These are phyloP conservation scores for Hypsibius dujardini DNA, from an alignment of 1,140 invertebrate species.

Conservation along the genomic window DNA sequence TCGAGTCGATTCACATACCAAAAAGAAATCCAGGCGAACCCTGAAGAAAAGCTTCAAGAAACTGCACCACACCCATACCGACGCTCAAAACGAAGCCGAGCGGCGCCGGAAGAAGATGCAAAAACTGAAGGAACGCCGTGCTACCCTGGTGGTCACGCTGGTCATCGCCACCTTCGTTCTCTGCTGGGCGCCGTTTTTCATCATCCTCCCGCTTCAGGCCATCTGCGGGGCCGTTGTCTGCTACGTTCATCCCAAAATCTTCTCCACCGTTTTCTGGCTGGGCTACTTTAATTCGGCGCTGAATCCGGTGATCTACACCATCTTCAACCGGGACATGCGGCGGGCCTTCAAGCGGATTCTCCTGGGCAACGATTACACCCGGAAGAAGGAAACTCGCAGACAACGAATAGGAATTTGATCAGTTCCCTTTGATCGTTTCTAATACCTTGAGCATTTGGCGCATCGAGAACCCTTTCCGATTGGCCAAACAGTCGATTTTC, in stretches of 20 bases:
- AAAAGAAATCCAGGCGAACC: slow-evolving; percentile 19
- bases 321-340: slow-evolving; percentile 96
- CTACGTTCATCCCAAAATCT: slow-evolving; percentile 56
- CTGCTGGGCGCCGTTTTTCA: slow-evolving; percentile 95
- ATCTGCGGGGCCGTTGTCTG: slow-evolving; percentile 52
- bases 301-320: slow-evolving; percentile 94
- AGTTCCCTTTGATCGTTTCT: no score
- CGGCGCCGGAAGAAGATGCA: slow-evolving; percentile 79
- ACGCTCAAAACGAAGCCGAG: slow-evolving; percentile 50
- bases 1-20: neutral
- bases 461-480: no score
- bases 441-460: no score
- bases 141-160: slow-evolving; percentile 83
- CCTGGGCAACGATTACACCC: slow-evolving; percentile 34
- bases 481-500: no score
- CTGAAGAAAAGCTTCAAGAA: slow-evolving; percentile 26
- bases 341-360: slow-evolving; percentile 81
- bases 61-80: slow-evolving; percentile 20
- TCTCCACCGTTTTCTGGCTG: slow-evolving; percentile 91
- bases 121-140: slow-evolving; percentile 86
- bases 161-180: slow-evolving; percentile 98
- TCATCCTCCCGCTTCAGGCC: neutral
- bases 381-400: neutral
- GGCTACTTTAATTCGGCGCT: slow-evolving; percentile 97
- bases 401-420: neutral